Base-by-base conservation (phyloP, 2,888 invertebrate genomes). In the Pilophorus perplexus region DNA sequence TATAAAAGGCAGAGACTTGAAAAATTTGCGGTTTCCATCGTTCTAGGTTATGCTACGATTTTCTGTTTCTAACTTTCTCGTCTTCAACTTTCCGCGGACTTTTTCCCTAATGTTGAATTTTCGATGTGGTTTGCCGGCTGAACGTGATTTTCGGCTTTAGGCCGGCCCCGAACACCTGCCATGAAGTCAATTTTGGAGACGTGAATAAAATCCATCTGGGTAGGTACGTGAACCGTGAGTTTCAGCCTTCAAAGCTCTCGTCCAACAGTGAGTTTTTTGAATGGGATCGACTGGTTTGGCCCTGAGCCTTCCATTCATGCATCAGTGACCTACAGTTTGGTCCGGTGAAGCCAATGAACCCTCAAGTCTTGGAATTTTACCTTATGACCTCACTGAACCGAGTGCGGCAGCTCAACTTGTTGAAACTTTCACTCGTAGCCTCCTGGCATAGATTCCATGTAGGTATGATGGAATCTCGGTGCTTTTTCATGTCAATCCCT, bases 171-270 rank as follows among this genome's bases (percentile, higher is more conserved):
- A 18, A 37, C n/a, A n/a, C 12, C 12, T 22, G 25, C 48, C 37
- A 59, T 59, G 59, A 59, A 42, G 25, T 42, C 42, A n/a, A 42
- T 42, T 59, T 59, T 59, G 59, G 59, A 42, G 42, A 40, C 59
- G 42, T 59, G 42, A 40, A n/a, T n/a, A n/a, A n/a, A n/a, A n/a
- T n/a, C 10, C n/a, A 55, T 37, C 14, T 22, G 22, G 55, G 55
- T 55, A 37, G 55, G 55, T 55, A 52, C n/a, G 28, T 25, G 23
- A 52, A 46, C 46, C n/a, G n/a, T n/a, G n/a, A n/a, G n/a, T n/a
- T n/a, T n/a, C n/a, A n/a, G n/a, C n/a, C n/a, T n/a, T n/a, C n/a
- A n/a, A n/a, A n/a, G n/a, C n/a, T 8, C 33, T 33, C 33, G 33
- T 6, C 33, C 33, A 10, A 33, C 38, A 6, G 6, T 2, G 38